A percentile compares a stretch with the other conserved stretches of the same genome.
Evolutionary conservation across 2,797 vertebrate genomes (phyloP).

Genomic region (Sitta carolinensis): DNA sequence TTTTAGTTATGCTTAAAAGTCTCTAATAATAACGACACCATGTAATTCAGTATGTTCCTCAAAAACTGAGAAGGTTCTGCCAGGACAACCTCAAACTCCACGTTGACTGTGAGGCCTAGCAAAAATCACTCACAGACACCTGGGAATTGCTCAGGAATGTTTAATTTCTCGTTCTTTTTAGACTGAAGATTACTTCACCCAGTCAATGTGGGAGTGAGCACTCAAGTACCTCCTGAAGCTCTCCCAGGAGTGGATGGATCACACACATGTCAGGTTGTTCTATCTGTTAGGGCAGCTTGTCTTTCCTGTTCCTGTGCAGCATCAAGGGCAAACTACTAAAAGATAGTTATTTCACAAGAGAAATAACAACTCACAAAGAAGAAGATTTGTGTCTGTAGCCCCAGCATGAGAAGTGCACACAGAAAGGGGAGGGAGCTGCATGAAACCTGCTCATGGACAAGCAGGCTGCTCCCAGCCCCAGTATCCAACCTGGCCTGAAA

Average conservation of each 20-base stretch:
- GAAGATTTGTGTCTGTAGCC: accelerated
- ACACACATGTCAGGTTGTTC: background rate
- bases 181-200: background rate
- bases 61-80: background rate
- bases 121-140: background rate
- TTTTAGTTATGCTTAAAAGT: background rate
- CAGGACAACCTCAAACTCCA: background rate
- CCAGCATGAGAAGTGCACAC: accelerated
- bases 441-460: background rate
- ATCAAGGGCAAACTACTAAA: background rate
- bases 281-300: background rate
- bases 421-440: background rate
- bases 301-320: background rate
- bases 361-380: background rate
- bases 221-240: background rate
- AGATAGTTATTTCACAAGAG: background rate
- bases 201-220: background rate
- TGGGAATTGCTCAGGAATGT: background rate
- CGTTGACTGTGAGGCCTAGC: background rate
- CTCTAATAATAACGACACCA: background rate
- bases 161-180: background rate
- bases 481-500: accelerated
- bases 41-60: background rate
- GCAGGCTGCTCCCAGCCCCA: background rate
- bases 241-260: background rate